Evolutionary conservation across 2,888 invertebrate species (phyloP).

Genomic region (Candidula unifasciata): DNA sequence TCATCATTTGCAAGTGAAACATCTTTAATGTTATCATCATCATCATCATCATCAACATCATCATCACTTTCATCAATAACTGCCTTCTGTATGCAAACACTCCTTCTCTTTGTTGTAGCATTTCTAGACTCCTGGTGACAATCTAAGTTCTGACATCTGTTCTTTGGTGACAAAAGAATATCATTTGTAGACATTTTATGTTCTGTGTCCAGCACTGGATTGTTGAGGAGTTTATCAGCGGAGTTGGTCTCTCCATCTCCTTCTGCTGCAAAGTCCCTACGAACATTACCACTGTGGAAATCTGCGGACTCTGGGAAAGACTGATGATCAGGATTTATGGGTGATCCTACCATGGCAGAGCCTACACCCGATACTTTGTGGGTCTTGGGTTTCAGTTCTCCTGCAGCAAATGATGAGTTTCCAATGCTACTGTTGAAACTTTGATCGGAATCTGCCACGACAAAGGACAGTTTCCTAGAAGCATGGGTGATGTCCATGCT

Average conservation of each 20-base stretch:
- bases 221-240: not conserved
- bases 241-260: not conserved
- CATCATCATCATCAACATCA: slow-evolving; percentile 21
- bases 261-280: too few relatives aligned
- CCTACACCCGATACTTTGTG: not conserved
- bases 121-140: not conserved
- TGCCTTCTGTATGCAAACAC: slow-evolving; percentile 35
- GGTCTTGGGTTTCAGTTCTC: not conserved
- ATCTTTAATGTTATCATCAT: not conserved
- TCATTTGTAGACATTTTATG: not conserved
- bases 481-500: not conserved
- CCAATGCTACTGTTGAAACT: not conserved
- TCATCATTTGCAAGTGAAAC: not conserved
- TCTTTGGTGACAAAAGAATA: not conserved
- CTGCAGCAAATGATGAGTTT: not conserved
- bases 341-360: not conserved
- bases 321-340: not conserved
- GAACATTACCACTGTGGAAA: too few relatives aligned
- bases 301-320: not conserved
- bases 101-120: slow-evolving; percentile 31
- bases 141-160: not conserved
- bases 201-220: not conserved
- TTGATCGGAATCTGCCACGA: slow-evolving; percentile 7
- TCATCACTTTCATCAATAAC: slow-evolving; percentile 1
- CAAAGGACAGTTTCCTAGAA: slow-evolving; percentile 37